phyloP scores from a whole-genome alignment of 2,797 vertebrate genomes.

The Harpagifer antarcticus region DNA sequence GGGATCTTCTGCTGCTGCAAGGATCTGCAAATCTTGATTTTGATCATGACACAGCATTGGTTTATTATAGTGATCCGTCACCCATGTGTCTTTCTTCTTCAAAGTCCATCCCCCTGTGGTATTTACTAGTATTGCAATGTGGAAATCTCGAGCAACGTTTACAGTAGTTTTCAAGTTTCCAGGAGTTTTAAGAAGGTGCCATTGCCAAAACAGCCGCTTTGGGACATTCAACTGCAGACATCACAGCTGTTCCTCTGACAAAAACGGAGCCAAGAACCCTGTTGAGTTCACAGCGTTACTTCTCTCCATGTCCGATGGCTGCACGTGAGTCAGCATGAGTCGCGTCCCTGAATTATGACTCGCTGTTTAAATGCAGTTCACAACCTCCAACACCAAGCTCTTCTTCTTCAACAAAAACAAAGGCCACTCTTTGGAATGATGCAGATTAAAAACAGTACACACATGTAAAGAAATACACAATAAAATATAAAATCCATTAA shows the following conservation, averaged over 20 bases:
- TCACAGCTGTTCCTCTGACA: constrained; percentile 38
- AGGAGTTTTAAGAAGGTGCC: constrained; percentile 73
- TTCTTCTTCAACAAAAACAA: constrained; percentile 47
- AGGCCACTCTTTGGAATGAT: constrained; percentile 86
- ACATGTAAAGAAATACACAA: constrained; percentile 54
- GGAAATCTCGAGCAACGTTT: constrained; percentile 56
- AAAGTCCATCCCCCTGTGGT: constrained; percentile 60
- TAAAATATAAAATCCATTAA: constrained; percentile 63
- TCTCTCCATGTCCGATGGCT: constrained; percentile 41
- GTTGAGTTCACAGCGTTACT: constrained; percentile 48
- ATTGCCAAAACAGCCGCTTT: constrained; percentile 51
- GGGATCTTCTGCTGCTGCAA: constrained; percentile 39
- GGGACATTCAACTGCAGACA: constrained; percentile 56
- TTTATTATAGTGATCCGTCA: constrained; percentile 17
- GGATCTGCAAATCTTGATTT: constrained; percentile 38
- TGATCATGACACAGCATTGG: constrained; percentile 22
- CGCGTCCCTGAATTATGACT: constrained; percentile 62
- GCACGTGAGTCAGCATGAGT: constrained; percentile 53
- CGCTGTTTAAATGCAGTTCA: constrained; percentile 50
- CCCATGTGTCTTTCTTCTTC: constrained; percentile 12
- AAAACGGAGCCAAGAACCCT: constrained; percentile 29
- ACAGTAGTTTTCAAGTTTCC: constrained; percentile 78
- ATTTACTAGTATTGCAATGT: constrained; percentile 67
- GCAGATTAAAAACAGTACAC: constrained; percentile 78
- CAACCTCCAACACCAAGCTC: constrained; percentile 32